These are phyloP conservation scores for Halictus quadricinctus DNA, from an alignment of 2,888 invertebrate genomes.

Conservation along the genomic window DNA sequence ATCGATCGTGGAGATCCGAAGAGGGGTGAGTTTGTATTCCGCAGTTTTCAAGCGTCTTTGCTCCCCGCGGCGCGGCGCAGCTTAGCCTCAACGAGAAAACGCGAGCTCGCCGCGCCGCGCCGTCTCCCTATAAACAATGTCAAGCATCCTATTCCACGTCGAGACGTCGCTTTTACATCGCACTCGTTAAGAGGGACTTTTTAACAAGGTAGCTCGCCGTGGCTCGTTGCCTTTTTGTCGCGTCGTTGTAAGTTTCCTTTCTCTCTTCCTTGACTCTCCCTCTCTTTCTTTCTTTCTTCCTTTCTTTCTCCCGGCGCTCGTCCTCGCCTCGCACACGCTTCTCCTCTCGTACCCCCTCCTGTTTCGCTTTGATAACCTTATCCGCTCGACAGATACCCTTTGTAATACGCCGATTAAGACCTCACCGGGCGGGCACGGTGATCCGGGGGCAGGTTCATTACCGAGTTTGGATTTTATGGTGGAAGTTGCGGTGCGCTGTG, in stretches of 20 bases:
- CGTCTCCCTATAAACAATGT: conserved; percentile 69
- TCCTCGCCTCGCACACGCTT: background rate
- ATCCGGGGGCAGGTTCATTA: conserved; percentile 40
- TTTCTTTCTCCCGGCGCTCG: conserved; percentile 16
- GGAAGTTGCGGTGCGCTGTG: conserved; percentile 1
- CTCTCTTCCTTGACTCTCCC: background rate
- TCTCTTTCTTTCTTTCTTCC: background rate
- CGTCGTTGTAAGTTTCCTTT: conserved; percentile 48
- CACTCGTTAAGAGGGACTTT: conserved; percentile 67
- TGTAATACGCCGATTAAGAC: conserved; percentile 62
- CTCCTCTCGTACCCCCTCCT: background rate
- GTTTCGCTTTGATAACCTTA: conserved; percentile 61
- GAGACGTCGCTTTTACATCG: conserved; percentile 62
- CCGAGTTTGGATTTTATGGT: conserved; percentile 41
- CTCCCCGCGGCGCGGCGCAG: conserved; percentile 48
- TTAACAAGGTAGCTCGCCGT: conserved; percentile 59
- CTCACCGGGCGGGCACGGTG: background rate
- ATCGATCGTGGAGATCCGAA: conserved; percentile 32
- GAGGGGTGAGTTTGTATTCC: conserved; percentile 26
- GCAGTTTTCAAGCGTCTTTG: conserved; percentile 55
- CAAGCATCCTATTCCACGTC: conserved; percentile 62
- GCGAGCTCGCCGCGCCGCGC: conserved; percentile 32
- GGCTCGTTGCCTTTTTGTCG: conserved; percentile 59
- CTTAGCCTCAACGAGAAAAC: conserved; percentile 46
- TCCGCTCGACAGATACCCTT: conserved; percentile 46